Percentiles rank a stretch among this genome's conserved stretches.
phyloP scores from a whole-genome alignment of 2,797 vertebrate genomes.

The Chanos chanos region DNA sequence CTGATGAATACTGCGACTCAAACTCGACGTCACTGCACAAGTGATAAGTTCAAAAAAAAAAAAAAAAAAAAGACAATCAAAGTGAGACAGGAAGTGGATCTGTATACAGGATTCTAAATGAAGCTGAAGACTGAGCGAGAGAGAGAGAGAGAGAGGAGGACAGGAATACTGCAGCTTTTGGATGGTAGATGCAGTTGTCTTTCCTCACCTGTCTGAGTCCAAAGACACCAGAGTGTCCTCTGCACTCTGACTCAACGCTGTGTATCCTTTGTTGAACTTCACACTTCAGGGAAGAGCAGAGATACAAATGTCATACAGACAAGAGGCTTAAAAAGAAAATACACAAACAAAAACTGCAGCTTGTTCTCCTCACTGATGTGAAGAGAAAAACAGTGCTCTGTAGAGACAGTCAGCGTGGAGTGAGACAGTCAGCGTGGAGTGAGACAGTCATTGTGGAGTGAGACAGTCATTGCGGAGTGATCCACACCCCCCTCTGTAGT shows the following conservation, averaged over 20 bases:
- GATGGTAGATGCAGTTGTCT: too few relatives aligned
- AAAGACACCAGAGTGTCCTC: conserved; percentile 87
- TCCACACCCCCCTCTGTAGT: too few relatives aligned
- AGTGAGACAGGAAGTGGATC: background rate
- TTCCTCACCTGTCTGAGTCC: conserved; percentile 89
- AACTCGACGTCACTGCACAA: conserved; percentile 83
- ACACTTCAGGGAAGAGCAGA: conserved; percentile 65
- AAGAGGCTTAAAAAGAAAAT: background rate
- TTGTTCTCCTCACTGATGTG: too few relatives aligned
- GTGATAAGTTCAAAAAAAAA: conserved; percentile 19
- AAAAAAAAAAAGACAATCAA: background rate
- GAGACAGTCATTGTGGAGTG: too few relatives aligned
- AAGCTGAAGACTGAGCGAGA: too few relatives aligned
- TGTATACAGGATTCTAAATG: too few relatives aligned
- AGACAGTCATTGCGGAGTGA: too few relatives aligned
- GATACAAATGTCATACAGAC: conserved; percentile 1
- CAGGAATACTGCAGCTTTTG: too few relatives aligned
- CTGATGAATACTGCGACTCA: conserved; percentile 92
- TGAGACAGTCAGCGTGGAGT: too few relatives aligned
- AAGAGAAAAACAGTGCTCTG: too few relatives aligned
- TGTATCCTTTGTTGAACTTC: conserved; percentile 92
- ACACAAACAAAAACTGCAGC: background rate
- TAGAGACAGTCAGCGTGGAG: too few relatives aligned
- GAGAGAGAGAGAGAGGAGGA: too few relatives aligned
- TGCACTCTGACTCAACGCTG: conserved; percentile 83